phyloP scores from a whole-genome alignment of 2,797 vertebrate species.

The Triplophysa bombifrons region DNA sequence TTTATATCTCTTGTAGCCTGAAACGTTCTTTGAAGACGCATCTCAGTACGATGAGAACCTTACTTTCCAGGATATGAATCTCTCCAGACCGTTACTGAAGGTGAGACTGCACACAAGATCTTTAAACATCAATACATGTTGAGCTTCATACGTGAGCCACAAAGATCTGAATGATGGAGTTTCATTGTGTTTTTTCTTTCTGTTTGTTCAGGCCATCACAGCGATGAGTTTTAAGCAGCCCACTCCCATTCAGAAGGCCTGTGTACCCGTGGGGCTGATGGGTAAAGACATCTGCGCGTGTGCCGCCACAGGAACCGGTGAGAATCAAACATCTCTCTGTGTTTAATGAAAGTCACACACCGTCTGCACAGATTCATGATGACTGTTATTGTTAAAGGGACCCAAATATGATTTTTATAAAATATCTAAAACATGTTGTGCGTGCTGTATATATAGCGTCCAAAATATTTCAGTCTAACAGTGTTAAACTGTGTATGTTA shows the following conservation, averaged over 20 bases:
- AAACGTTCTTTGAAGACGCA: constrained; percentile 87
- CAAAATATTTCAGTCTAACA: too few relatives aligned
- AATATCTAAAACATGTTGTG: too few relatives aligned
- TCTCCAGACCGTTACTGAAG: constrained; percentile 94
- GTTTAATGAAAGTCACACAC: background rate
- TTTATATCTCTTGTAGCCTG: constrained; percentile 67
- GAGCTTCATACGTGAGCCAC: too few relatives aligned
- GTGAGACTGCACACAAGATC: constrained; percentile 64
- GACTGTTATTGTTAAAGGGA: too few relatives aligned
- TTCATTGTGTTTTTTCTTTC: too few relatives aligned
- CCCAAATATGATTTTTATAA: too few relatives aligned
- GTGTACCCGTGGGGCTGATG: constrained; percentile 90
- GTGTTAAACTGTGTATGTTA: too few relatives aligned
- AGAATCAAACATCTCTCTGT: background rate
- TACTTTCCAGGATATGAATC: constrained; percentile 94
- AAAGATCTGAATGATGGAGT: too few relatives aligned
- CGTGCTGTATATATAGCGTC: too few relatives aligned
- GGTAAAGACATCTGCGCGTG: constrained; percentile 95
- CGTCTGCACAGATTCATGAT: background rate
- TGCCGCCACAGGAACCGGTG: constrained; percentile 94
- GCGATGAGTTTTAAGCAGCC: constrained; percentile 91
- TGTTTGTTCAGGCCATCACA: constrained; percentile 82
- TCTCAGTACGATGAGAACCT: constrained; percentile 88
- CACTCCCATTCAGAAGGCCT: constrained; percentile 96
- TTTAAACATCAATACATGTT: background rate